These are phyloP conservation scores for Lates calcarifer DNA, from an alignment of 2,113 vertebrate species.

Conservation along the genomic window DNA sequence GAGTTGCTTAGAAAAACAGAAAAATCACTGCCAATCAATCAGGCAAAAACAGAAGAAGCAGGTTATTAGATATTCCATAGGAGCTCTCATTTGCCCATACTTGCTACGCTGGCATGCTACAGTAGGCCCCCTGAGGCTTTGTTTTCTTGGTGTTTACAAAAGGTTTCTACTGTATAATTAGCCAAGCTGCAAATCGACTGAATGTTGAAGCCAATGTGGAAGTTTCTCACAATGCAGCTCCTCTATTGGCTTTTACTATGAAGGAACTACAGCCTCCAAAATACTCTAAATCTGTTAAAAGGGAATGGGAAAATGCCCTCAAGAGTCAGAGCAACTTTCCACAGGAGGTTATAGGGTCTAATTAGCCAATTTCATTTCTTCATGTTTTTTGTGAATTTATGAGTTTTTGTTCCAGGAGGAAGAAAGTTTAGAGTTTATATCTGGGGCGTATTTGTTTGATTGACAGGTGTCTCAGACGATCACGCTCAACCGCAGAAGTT, in stretches of 20 bases:
- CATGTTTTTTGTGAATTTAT: slow-evolving; percentile 12
- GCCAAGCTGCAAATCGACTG: not conserved
- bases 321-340: not conserved
- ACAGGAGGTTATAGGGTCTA: not conserved
- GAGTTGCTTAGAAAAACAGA: not conserved
- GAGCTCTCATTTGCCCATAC: not conserved
- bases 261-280: not conserved
- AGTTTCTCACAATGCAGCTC: slow-evolving; percentile 10
- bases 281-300: not conserved
- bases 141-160: slow-evolving; percentile 12
- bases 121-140: not conserved
- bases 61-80: too few species aligned
- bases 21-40: not conserved
- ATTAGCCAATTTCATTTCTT: not conserved
- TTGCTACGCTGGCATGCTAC: not conserved
- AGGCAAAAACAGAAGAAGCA: not conserved
- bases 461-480: slow-evolving; percentile 59
- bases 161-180: slow-evolving; percentile 22
- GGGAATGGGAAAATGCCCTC: not conserved
- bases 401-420: slow-evolving; percentile 7
- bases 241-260: not conserved
- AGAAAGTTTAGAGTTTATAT: slow-evolving; percentile 3
- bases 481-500: slow-evolving; percentile 40
- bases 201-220: not conserved
- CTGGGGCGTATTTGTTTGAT: slow-evolving; percentile 41